Base-by-base conservation (phyloP, 1,140 invertebrate genomes). In the Drosophila lacteicornis region DNA sequence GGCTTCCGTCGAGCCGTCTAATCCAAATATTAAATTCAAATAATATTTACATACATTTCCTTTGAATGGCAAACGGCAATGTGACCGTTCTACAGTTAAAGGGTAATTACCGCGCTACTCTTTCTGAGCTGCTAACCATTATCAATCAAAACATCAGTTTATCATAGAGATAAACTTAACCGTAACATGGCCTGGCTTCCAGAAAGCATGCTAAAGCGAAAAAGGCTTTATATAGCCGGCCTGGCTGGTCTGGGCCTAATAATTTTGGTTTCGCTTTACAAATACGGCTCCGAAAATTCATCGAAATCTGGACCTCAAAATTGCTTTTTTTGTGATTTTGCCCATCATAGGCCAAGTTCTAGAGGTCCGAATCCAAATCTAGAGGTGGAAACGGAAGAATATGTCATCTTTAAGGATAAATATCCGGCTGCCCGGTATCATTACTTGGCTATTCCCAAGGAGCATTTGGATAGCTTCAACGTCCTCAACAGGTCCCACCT, bases 331-430 rank as follows among this genome's bases (percentile, higher is more conserved):
- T 97, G 96, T 82, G 95, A 96, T 83, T 96, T 97, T 57, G 93
- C 94, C 27, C 93, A 94, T 51, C 95, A 95, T 30, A 92, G 93
- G 57, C 53, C 53, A 3, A 56, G 53, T 25, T 40, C 36, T 3
- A 73, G 91, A 30, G 75, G 75, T 2, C 94, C 94, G 49, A 92
- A 94, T 3, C 94, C 94, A 0, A 94, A 95, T 67, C 94, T 95
- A 53, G 91, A 94, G 70, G 94, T 94, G 78, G 94, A 98, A 95
- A 96, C 97, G 91, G 96, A 97, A 2, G 94, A 96, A 55, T 93
- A 97, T 43, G 94, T 96, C 13, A 96, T 97, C 33, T 97, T 99
- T 90, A 95, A 95, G 61, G 97, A 98, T 91, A 98, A 97, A 40
- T 95, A 95, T 90, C 97, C 98, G 17, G 97, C 96, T 0, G 95